A percentile compares a stretch with the other conserved stretches of the same genome.
Conservation (phyloP, 2,888 invertebrate species). For the Cylindroiulus punctatus region DNA sequence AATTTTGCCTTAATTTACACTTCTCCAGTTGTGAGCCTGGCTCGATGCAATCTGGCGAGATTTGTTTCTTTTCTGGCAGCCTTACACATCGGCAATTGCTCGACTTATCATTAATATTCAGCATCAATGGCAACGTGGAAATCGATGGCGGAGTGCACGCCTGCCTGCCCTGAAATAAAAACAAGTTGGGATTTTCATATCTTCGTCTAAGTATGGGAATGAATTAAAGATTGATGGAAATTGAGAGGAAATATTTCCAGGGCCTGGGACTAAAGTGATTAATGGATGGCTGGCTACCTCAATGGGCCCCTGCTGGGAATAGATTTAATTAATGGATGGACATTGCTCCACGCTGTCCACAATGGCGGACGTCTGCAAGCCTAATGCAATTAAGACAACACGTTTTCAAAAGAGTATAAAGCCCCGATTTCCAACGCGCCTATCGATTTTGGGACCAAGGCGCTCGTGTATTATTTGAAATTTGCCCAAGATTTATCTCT, state of each 20-base stretch:
- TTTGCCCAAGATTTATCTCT: background rate
- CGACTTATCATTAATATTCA: background rate
- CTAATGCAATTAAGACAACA: slow-evolving; percentile 1
- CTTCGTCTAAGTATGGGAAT: background rate
- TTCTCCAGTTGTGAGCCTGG: background rate
- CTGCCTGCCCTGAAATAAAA: background rate
- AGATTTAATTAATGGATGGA: slow-evolving; percentile 1
- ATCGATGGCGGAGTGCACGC: background rate
- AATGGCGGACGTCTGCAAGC: background rate
- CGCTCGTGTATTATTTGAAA: background rate
- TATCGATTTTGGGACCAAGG: background rate
- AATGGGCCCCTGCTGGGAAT: slow-evolving; percentile 1
- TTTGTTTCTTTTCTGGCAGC: background rate
- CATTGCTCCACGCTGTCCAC: background rate
- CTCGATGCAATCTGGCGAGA: background rate
- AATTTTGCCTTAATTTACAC: background rate
- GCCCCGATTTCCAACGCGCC: background rate
- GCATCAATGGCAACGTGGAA: background rate
- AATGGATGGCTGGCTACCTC: background rate
- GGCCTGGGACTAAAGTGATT: background rate
- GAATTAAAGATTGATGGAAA: background rate
- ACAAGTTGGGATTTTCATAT: background rate
- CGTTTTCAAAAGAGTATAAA: background rate
- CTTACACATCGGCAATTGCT: background rate
- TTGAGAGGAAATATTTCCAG: background rate